Evolutionary conservation across 2,888 invertebrate species (phyloP), one percentile per base, ranked within the genome.

Genomic region (Villa cingulata): DNA sequence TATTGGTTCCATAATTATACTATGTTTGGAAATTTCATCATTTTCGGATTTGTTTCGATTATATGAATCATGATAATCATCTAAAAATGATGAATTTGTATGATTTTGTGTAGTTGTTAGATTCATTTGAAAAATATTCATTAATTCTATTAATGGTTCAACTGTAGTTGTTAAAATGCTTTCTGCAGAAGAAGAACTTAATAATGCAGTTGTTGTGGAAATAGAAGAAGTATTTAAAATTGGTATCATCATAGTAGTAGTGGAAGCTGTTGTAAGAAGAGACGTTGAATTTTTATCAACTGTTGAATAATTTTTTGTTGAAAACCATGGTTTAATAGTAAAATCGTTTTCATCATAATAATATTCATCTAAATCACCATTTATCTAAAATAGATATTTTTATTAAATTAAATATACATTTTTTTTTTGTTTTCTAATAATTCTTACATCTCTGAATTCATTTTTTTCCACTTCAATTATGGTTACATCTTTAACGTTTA

Each of bases 401-500:
- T 23, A 6, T 23, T 32, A 32, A 32, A 32, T 4, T 12, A 32
- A 5, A 5, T 34, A 34, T 15, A 34, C 5, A 15, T 34, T 15
- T 34, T 34, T 9, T 4, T 15, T 34, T 17, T 42, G 36, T 18
- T 19, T 16, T 15, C 15, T 14, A 14, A 40, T 12, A 14, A 12
- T n/a, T 23, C 63, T 53, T 59, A 65, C 66, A 53, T 65, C 64
- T 40, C 56, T 54, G 50, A 66, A 53, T 44, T 61, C 61, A 54
- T 64, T 66, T 44, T 59, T 58, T 51, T 61, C 63, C 57, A 67
- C 57, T 58, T 66, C 84, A 57, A 86, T 74, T 57, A 87, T 76
- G 59, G 83, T 77, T 53, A 87, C 73, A 66, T 86, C 82, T 69
- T 86, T 86, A 53, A 87, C 70, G 65, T 82, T 82, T 53, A 88